Base-by-base conservation (phyloP, 2,113 vertebrate species). In the Brevimyrus niger region DNA sequence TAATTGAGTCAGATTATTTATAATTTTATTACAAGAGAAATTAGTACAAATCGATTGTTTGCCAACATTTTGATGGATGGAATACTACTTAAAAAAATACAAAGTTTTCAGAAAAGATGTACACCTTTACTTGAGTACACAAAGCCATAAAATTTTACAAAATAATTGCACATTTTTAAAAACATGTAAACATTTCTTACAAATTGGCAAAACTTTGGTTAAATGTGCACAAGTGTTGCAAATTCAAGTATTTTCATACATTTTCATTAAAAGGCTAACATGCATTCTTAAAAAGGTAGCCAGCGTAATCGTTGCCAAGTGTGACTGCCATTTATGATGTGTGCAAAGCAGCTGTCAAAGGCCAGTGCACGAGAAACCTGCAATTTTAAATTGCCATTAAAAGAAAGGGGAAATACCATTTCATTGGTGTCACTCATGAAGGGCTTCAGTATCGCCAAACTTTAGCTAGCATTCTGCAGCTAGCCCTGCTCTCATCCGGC, bases 181-280 rank as follows among this genome's bases (percentile, higher is more conserved):
- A 80, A 42, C 73, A 76, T 38, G 73, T 80, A 80, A 80, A 80
- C 73, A 88, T 58, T 87, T 42, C 17, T 44, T 46, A 44, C 21
- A 65, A 88, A 58, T 65, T 21, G 7, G 17, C 82, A 46, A 84
- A 23, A 46, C 23, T 47, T 86, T 83, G 50, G 48, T 61, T 55
- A 89, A 82, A 89, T 51, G 73, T 89, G 47, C 65, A 89, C 9
- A 89, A 46, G 17, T 84, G 23, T 85, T 85, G 23, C 80, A 89
- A 80, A 38, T 84, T 85, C 51, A 89, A 61, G 51, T n/a, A 61
- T 84, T 80, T 61, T 80, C 17, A 42, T 80, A 42, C 73, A 80
- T 80, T 80, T 80, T 80, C 13, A 2, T 80, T 80, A 42, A 80
- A 69, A 42, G 31, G 73, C 55, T 69, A 69, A 69, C 27, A 31